phyloP scores from a whole-genome alignment of 2,797 vertebrate genomes.

The Sarcoramphus papa region DNA sequence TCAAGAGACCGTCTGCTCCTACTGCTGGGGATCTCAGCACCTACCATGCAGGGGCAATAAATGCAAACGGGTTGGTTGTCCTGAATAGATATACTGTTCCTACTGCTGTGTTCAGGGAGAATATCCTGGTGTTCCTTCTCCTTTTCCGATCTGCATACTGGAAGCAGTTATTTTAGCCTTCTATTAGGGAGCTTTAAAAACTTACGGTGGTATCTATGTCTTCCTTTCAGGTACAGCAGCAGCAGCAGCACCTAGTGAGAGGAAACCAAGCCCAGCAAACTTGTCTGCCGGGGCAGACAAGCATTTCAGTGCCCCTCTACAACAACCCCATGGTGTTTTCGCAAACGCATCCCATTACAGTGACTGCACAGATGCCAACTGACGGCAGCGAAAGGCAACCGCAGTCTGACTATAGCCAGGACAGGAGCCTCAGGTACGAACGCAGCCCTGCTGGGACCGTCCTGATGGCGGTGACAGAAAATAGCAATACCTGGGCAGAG shows the following conservation, averaged over 20 bases:
- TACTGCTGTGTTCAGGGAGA: neutral
- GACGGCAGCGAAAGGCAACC: conserved; percentile 77
- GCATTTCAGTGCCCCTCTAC: conserved; percentile 79
- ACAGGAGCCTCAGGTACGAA: conserved; percentile 80
- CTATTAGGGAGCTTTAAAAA: neutral
- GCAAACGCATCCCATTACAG: conserved; percentile 69
- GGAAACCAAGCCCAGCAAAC: conserved; percentile 69
- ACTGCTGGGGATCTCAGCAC: neutral
- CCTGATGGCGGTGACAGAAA: neutral
- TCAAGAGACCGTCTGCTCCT: neutral
- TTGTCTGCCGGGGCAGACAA: conserved; percentile 73
- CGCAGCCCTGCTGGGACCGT: neutral
- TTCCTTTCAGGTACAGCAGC: conserved; percentile 13
- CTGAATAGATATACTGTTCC: rapidly evolving
- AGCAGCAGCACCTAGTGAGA: conserved; percentile 42
- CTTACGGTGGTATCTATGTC: rapidly evolving
- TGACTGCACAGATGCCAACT: conserved; percentile 8
- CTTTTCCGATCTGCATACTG: neutral
- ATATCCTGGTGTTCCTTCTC: neutral
- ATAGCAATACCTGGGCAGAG: neutral
- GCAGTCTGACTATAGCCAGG: conserved; percentile 71
- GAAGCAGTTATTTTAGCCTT: neutral
- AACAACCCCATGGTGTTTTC: conserved; percentile 83
- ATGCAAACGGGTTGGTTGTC: neutral
- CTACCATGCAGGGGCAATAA: neutral